A percentile compares a stretch with the other conserved stretches of the same genome.
phyloP scores from a whole-genome alignment of 2,113 vertebrate species.

The Siphamia tubifer region DNA sequence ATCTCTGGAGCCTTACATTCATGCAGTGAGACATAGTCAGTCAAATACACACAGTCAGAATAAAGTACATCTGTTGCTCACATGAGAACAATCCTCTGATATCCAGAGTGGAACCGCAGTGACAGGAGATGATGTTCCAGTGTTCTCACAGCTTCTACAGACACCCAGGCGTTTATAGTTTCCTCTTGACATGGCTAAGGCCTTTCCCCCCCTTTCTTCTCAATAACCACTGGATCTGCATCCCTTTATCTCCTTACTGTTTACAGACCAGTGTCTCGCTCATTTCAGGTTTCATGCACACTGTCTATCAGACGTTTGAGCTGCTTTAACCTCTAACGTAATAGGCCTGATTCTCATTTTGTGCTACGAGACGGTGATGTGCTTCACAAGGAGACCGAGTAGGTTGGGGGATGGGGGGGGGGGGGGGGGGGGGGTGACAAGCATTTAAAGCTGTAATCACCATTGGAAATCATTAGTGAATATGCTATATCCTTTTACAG shows the following conservation, averaged over 20 bases:
- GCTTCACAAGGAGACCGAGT: neutral
- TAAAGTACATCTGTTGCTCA: constrained; percentile 73
- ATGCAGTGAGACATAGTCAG: constrained; percentile 1
- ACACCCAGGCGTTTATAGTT: constrained; percentile 66
- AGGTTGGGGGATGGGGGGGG: constrained; percentile 8
- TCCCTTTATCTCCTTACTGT: constrained; percentile 48
- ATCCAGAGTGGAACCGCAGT: constrained; percentile 66
- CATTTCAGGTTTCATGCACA: constrained; percentile 26
- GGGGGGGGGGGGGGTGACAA: neutral
- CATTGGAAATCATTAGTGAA: constrained; percentile 76
- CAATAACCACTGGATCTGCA: constrained; percentile 40
- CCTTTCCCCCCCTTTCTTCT: neutral
- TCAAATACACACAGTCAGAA: constrained; percentile 16
- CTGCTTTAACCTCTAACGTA: neutral
- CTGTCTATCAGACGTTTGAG: constrained; percentile 6
- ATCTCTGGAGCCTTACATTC: constrained; percentile 71
- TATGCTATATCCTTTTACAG: constrained; percentile 73
- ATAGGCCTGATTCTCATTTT: constrained; percentile 47
- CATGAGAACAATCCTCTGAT: constrained; percentile 78
- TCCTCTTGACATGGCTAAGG: constrained; percentile 64
- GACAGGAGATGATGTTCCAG: constrained; percentile 71
- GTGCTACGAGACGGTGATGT: constrained; percentile 15
- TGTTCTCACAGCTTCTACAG: constrained; percentile 67
- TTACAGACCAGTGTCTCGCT: constrained; percentile 33
- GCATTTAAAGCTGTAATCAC: constrained; percentile 62